Percentiles rank a stretch among this genome's conserved stretches.
These are phyloP conservation scores for Epiblema foenella DNA, from an alignment of 2,888 invertebrate genomes.

Conservation along the genomic window DNA sequence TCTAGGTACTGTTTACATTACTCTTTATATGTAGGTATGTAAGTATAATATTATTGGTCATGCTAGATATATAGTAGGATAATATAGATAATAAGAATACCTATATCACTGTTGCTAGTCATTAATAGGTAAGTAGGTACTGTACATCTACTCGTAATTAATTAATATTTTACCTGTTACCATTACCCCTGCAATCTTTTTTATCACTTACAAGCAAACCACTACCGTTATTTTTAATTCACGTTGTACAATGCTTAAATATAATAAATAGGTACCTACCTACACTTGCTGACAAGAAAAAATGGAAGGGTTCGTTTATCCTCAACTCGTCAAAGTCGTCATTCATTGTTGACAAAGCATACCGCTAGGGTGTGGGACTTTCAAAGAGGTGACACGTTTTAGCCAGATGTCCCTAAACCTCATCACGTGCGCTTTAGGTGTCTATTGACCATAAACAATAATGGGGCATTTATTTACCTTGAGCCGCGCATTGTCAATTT, in stretches of 20 bases:
- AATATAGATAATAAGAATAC: no score
- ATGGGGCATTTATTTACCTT: constrained; percentile 13
- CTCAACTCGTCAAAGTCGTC: not conserved
- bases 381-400: constrained; percentile 23
- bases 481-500: not conserved
- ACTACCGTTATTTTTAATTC: not conserved
- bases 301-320: constrained; percentile 14
- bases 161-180: no score
- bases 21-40: no score
- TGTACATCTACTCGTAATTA: no score
- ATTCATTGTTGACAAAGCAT: no score
- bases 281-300: constrained; percentile 12
- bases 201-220: no score
- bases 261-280: not conserved
- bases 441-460: not conserved
- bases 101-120: no score
- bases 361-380: not conserved
- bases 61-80: no score
- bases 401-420: constrained; percentile 31
- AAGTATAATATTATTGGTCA: no score
- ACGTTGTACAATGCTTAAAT: constrained; percentile 17
- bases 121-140: no score
- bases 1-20: no score
- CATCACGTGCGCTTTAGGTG: not conserved
- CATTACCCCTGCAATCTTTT: no score